Evolutionary conservation across 37 sponge, comb jelly and placozoan species (phyloP).

Genomic region (Eunapius fragilis): DNA sequence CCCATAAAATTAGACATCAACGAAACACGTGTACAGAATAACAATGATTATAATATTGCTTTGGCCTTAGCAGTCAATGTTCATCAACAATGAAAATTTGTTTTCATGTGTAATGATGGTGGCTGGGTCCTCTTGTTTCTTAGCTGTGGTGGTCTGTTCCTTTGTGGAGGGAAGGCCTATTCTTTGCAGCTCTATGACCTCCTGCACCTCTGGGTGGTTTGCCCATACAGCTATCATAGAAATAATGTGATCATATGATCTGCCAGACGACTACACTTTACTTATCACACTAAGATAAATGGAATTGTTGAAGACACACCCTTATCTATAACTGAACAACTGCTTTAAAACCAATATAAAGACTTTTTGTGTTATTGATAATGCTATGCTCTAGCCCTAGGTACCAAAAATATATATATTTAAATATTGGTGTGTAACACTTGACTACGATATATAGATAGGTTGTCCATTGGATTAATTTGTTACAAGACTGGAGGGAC

Average conservation of each 20-base stretch:
- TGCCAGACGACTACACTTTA: no score
- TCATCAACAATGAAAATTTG: neutral
- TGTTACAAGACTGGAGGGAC: no score
- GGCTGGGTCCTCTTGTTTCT: neutral
- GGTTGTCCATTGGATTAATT: no score
- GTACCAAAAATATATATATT: no score
- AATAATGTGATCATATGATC: neutral
- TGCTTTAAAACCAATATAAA: no score
- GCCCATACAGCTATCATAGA: constrained; percentile 50
- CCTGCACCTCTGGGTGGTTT: constrained; percentile 63
- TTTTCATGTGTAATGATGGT: neutral
- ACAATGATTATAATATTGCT: neutral
- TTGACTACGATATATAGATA: no score
- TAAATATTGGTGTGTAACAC: no score
- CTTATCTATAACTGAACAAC: no score
- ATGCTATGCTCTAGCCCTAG: no score
- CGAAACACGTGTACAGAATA: neutral
- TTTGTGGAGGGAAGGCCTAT: constrained; percentile 9
- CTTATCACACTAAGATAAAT: no score
- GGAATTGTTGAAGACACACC: no score
- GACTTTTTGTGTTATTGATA: no score
- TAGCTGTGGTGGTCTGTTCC: neutral
- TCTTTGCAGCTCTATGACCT: constrained; percentile 61
- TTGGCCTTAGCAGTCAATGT: neutral
- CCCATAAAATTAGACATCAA: neutral